Percentiles rank a stretch among this genome's conserved stretches.
Conservation (phyloP, 2,113 vertebrate species). For the Tragelaphus buxtoni region DNA sequence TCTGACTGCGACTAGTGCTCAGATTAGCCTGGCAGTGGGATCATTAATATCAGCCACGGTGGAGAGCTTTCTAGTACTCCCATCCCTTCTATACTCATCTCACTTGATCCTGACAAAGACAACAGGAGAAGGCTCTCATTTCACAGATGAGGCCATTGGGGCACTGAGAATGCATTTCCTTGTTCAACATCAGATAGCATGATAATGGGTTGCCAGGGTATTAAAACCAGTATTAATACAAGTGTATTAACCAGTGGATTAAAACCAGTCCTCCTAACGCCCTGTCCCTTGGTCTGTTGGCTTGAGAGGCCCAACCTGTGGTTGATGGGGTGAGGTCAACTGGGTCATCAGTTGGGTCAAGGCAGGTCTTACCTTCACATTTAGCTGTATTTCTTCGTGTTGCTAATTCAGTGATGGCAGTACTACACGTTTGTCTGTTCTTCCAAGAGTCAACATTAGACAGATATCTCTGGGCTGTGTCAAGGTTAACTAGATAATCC, state of each 20-base stretch:
- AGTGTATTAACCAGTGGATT: background rate
- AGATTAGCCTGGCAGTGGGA: background rate
- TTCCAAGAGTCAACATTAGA: background rate
- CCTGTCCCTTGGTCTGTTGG: background rate
- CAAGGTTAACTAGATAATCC: background rate
- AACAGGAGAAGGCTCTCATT: background rate
- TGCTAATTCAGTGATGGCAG: constrained; percentile 26
- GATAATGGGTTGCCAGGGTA: background rate
- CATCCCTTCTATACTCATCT: accelerated
- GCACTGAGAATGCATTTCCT: background rate
- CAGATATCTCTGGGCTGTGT: constrained; percentile 28
- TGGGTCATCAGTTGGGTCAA: background rate
- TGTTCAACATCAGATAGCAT: background rate
- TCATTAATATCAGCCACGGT: background rate
- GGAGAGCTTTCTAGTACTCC: background rate
- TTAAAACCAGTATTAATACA: background rate
- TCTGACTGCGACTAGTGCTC: background rate
- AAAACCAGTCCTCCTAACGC: background rate
- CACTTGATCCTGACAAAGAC: background rate
- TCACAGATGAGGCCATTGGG: background rate
- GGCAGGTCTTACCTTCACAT: background rate
- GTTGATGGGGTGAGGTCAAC: background rate
- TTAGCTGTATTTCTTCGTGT: background rate
- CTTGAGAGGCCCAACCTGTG: background rate
- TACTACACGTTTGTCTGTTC: background rate